Percentiles rank a stretch among this genome's conserved stretches.
Conservation (phyloP, 2,113 vertebrate genomes). For the Jaculus jaculus region DNA sequence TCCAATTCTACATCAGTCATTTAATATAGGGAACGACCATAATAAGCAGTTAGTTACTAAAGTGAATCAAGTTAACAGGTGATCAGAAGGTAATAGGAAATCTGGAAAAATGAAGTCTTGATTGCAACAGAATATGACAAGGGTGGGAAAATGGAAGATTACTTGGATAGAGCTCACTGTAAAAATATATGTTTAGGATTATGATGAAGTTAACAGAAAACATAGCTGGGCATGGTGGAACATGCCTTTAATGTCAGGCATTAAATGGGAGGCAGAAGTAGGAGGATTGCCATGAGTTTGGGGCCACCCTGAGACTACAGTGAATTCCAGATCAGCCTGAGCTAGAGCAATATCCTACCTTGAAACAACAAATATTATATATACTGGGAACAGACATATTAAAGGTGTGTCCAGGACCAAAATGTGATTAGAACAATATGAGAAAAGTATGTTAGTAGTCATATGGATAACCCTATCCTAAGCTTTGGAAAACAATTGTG, state of each 20-base stretch:
- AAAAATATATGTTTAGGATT: constrained; percentile 5
- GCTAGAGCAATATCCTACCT: too few relatives aligned
- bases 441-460: constrained; percentile 23
- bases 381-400: not conserved
- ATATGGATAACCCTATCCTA: not conserved
- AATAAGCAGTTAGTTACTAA: constrained; percentile 17
- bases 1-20: not conserved
- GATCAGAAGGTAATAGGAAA: constrained; percentile 1
- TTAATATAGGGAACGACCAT: constrained; percentile 32
- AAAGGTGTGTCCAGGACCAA: constrained; percentile 13
- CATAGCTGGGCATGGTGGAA: too few relatives aligned
- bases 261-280: too few relatives aligned
- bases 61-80: not conserved
- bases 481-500: constrained; percentile 7
- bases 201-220: constrained; percentile 8
- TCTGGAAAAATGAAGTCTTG: not conserved
- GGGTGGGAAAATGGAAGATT: not conserved
- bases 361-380: not conserved
- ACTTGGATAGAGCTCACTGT: constrained; percentile 16
- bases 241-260: too few relatives aligned
- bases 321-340: too few relatives aligned
- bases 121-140: constrained; percentile 16
- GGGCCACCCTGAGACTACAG: too few relatives aligned
- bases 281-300: too few relatives aligned
- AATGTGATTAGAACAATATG: not conserved